Conservation (phyloP, 2,888 invertebrate genomes). For the Aproaerema taeniolella region DNA sequence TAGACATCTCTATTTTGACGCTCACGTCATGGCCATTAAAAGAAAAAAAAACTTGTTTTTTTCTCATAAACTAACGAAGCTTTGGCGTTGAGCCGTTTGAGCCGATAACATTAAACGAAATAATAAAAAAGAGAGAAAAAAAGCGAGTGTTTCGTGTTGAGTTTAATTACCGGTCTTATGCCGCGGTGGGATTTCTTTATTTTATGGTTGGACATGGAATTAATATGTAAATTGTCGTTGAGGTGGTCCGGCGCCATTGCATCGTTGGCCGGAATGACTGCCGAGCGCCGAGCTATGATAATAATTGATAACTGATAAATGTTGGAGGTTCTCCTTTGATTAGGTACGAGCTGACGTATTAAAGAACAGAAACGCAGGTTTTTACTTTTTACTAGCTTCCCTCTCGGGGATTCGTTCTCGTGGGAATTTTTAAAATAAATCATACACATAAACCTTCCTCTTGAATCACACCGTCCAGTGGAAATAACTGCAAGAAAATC, state of each 20-base stretch:
- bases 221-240: conserved; percentile 69
- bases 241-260: conserved; percentile 56
- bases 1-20: neutral
- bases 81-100: conserved; percentile 35
- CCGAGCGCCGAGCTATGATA: neutral
- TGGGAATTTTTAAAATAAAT: too few species aligned
- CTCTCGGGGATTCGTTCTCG: too few species aligned
- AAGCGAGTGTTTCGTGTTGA: conserved; percentile 31
- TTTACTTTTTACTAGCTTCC: too few species aligned
- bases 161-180: conserved; percentile 59
- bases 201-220: conserved; percentile 70
- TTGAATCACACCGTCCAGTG: too few species aligned
- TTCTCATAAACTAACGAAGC: conserved; percentile 40
- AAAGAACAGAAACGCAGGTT: too few species aligned
- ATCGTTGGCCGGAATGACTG: conserved; percentile 29
- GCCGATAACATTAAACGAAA: conserved; percentile 32
- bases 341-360: too few species aligned
- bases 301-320: neutral
- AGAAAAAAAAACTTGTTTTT: conserved; percentile 10
- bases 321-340: neutral
- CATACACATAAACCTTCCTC: too few species aligned
- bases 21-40: neutral
- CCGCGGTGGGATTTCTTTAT: conserved; percentile 69
- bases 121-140: conserved; percentile 1
- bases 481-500: too few species aligned